Base-by-base conservation (phyloP, 2,797 vertebrate species). In the Gymnodraco acuticeps region DNA sequence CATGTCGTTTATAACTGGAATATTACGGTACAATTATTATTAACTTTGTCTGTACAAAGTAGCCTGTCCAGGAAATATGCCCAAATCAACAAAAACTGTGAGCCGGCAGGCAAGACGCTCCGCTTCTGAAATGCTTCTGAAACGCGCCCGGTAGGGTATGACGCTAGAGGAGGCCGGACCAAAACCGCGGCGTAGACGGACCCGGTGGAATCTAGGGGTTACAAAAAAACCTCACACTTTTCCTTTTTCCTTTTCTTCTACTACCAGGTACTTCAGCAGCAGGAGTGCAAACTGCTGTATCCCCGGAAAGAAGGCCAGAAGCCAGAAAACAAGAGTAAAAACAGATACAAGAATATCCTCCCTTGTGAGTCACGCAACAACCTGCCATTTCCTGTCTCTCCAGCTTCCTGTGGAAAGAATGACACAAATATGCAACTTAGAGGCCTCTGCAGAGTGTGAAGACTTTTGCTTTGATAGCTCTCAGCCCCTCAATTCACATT, bases 291-390 rank as follows among this genome's bases (percentile, higher is more conserved):
- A 78, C 95, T 97, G 73, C 93, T 97, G 52, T 97, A 97, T 80
- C 96, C 96, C 78, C 94, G 95, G 89, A 97, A 97, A 90, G 97
- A 98, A 89, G 97, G 96, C 13, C 96, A 97, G 77, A 89, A 95
- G 51, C 84, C 89, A 0, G 97, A 98, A 88, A 98, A 97, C 91
- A 97, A 97, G 91, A 95, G 93, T 45, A 96, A 98, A 91, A 97
- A 96, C 84, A 91, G 95, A 94, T 97, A 97, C 93, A 97, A 98
- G 94, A 97, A 97, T 89, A 97, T 97, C 90, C 95, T 97, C 62
- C 97, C 97, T 64, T 97, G 96, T 97, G 92, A 95, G 96, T 92
- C 74, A 77, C 66, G 47, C 81, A 61, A 75, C 83, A 77, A 83
- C 80, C 83, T 86, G 84, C 82, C 81, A 64, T 78, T 90, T 93